A percentile compares a stretch with the other conserved stretches of the same genome.
These are phyloP conservation scores for Tenthredo notha DNA, from an alignment of 2,888 invertebrate genomes.

Conservation along the genomic window DNA sequence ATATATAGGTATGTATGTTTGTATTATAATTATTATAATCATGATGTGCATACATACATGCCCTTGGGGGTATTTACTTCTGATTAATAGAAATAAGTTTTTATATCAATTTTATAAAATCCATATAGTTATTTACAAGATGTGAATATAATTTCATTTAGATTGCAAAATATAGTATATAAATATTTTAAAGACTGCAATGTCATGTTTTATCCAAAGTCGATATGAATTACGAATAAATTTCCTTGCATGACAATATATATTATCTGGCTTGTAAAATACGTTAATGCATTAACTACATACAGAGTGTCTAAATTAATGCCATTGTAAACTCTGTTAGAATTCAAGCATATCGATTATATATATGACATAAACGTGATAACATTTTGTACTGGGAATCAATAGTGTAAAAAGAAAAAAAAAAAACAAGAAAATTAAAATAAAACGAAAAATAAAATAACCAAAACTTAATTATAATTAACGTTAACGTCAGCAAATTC, in stretches of 20 bases:
- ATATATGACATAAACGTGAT: background rate
- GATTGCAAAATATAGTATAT: background rate
- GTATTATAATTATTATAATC: background rate
- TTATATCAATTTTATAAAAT: background rate
- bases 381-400: slow-evolving; percentile 38
- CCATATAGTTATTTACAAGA: slow-evolving; percentile 26
- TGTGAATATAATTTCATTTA: background rate
- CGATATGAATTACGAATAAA: background rate
- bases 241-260: background rate
- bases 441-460: background rate
- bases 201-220: background rate
- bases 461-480: background rate
- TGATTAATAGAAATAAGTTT: background rate
- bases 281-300: background rate
- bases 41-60: background rate
- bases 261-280: background rate
- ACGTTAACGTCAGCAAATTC: background rate
- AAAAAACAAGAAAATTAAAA: background rate
- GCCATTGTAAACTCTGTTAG: slow-evolving; percentile 5
- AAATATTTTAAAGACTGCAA: slow-evolving; percentile 8
- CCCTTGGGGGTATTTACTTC: slow-evolving; percentile 12
- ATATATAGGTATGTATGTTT: background rate
- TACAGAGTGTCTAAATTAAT: background rate
- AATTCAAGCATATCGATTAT: slow-evolving; percentile 7
- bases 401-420: background rate